Base-by-base conservation (phyloP, 2,797 vertebrate genomes). In the Acrossocheilus fasciatus region DNA sequence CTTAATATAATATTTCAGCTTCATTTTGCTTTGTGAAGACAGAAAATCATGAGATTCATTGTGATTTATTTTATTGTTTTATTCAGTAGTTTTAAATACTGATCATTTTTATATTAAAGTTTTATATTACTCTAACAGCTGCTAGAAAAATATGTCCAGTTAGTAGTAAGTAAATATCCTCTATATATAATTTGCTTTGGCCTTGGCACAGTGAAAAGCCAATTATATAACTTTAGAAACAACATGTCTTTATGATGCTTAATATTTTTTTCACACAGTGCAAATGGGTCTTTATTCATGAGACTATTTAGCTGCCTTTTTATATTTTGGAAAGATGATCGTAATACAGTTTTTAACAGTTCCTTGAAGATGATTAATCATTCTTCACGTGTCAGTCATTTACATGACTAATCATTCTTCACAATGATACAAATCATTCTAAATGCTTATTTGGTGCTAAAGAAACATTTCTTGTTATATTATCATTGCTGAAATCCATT, bases 51-150 rank as follows among this genome's bases (percentile, higher is more conserved):
- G 10, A 15, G 10, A 77, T 54, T 52, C 26, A 34, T 52, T 75
- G 26, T 18, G 2, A 52, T 76, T 52, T 47, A 47, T 47, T 34
- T 9, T 12, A 6, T 76, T 52, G 7, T 76, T 54, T 34, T 45
- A 45, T 73, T 75, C 45, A 75, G 20, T 77, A 41, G 9, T 23
- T 57, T 59, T 78, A 78, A 17, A 78, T 2, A 43, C 52, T 76
- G 10, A 52, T 52, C 18, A 14, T 75, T 75, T 74, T 52, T 52
- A 54, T 36, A 4, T 54, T 14, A 4, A 34, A 36, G 17, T 11
- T 7, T 52, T 39, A 36, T 26, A 41, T 59, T 78, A 41, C 36
- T 78, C 20, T 17, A 78, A 41, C n/a, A 77, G 75, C 36, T 69
- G 8, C 15, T 69, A n/a, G 54, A 77, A 41, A 8, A 12, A 36